Evolutionary conservation across 2,888 invertebrate species (phyloP).

Genomic region (Dusona sp.): DNA sequence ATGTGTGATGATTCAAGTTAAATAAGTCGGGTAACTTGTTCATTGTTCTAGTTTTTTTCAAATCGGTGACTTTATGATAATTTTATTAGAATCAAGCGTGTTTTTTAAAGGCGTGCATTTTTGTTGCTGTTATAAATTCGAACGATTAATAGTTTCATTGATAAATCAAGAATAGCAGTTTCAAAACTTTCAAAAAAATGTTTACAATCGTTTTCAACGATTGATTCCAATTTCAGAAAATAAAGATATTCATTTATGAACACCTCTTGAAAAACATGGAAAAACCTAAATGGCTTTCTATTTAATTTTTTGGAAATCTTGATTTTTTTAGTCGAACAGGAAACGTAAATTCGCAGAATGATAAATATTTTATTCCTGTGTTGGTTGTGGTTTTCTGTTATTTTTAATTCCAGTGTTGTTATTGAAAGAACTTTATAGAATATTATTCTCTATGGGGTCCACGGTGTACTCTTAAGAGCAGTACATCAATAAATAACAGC

Average conservation of each 20-base stretch:
- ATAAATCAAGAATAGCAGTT: not conserved
- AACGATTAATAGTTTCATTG: not conserved
- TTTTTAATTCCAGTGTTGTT: not conserved
- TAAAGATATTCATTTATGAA: not conserved
- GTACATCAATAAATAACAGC: constrained; percentile 60
- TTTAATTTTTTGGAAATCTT: not conserved
- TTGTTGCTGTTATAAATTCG: not conserved
- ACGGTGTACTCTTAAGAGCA: constrained; percentile 55
- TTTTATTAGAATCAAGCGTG: not conserved
- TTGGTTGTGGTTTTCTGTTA: not conserved
- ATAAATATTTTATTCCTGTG: not conserved
- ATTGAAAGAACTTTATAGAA: constrained; percentile 28
- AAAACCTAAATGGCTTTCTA: not conserved
- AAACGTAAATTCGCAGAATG: not conserved
- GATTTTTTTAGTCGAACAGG: not conserved
- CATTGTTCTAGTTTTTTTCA: not conserved
- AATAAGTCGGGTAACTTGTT: not conserved
- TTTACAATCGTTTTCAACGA: not conserved
- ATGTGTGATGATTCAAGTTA: not conserved
- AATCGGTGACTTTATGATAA: not conserved
- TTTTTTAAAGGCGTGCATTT: not conserved
- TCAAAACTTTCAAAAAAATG: not conserved
- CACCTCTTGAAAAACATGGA: not conserved
- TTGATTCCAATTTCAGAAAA: not conserved
- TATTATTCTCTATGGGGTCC: constrained; percentile 45